Evolutionary conservation across 2,113 vertebrate genomes (phyloP), one percentile per base, ranked within the genome.

Genomic region (Riparia riparia): DNA sequence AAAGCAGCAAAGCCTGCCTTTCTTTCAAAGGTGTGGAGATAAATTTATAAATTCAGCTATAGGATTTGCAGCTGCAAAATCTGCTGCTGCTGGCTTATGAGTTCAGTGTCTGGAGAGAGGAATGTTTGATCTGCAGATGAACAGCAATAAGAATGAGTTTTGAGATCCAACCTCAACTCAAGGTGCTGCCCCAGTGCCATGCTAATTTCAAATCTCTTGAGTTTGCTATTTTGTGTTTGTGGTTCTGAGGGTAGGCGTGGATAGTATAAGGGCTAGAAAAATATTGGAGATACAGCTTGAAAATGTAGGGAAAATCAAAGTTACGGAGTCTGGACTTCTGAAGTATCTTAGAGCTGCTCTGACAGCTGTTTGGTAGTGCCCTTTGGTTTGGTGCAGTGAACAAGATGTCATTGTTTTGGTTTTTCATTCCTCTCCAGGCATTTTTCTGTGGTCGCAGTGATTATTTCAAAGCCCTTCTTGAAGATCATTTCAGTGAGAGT

Each of bases 361-460:
- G 25, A 16, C 24, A 50, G 53, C 37, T 31, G 7, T 2, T 37
- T 89, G 19, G 32, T 45, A 47, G 22, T 54, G 45, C 61, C 39
- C 13, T 81, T 71, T 60, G 44, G 12, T 39, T 79, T 82, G 54
- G 19, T 58, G 32, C 58, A 41, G 12, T 50, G 41, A 76, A 41
- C 58, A 83, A 57, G 47, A 42, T 58, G n/a, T 22, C 41, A 51
- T 7, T 63, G 26, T 26, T 63, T n/a, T 70, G 41, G 17, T 69
- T 49, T 88, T 54, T 94, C 44, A 92, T 89, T 69, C 66, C 16
- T 61, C 77, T 78, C 37, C 97, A 99, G 99, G 99, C 98, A 9
- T 99, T 99, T 98, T 99, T 99, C 98, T 99, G 99, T 68, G 99
- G 99, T 81, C 99, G 99, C 26, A 99, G 99, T 64, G 99, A 99